A percentile compares a stretch with the other conserved stretches of the same genome.
Conservation (phyloP, 64 coral and sea anemone genomes). For the Stichodactyla mertensii region DNA sequence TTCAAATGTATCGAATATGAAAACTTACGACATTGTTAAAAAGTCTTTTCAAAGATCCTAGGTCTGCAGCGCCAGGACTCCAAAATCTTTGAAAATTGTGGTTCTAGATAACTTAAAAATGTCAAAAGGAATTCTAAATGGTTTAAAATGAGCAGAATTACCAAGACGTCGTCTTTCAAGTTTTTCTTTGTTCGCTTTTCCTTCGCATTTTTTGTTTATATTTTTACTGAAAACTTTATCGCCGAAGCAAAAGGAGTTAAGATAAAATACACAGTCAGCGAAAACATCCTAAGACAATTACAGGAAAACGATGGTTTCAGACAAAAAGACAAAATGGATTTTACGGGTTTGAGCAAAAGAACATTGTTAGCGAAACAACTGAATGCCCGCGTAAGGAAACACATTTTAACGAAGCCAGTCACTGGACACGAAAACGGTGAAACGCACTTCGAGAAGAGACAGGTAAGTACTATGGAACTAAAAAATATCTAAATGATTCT, state of each 20-base stretch:
- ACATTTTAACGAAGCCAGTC: background rate
- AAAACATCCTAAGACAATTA: slow-evolving; percentile 1
- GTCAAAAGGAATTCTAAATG: background rate
- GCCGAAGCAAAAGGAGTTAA: background rate
- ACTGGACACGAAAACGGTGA: background rate
- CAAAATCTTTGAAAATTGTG: too few relatives aligned
- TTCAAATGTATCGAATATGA: background rate
- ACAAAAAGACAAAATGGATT: background rate
- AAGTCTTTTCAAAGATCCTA: background rate
- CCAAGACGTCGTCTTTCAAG: background rate
- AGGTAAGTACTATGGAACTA: background rate
- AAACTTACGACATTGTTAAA: background rate
- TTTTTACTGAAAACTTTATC: background rate
- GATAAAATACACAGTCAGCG: background rate
- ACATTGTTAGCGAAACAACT: background rate
- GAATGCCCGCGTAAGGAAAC: background rate
- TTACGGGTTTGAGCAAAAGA: background rate
- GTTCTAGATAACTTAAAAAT: background rate
- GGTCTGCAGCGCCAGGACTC: background rate
- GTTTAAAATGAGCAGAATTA: background rate
- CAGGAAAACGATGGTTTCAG: background rate
- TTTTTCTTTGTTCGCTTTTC: background rate
- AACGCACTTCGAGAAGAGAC: background rate
- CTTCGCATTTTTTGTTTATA: background rate
- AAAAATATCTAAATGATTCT: too few relatives aligned